Evolutionary conservation across 2,888 invertebrate genomes (phyloP).

Genomic region (Zaprionus lineosus): DNA sequence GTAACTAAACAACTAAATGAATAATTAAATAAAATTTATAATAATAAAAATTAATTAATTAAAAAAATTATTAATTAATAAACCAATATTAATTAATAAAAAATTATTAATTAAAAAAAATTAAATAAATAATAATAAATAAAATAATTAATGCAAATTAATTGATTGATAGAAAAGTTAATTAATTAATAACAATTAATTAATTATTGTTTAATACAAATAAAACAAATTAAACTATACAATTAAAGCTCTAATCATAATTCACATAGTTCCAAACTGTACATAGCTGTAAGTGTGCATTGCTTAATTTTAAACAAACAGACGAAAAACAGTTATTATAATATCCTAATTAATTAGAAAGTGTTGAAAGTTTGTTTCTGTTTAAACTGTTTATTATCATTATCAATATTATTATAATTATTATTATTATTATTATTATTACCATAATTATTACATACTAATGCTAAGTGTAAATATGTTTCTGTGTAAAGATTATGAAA

Average conservation of each 20-base stretch:
- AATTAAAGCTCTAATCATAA: slow-evolving; percentile 49
- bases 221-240: slow-evolving; percentile 30
- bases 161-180: background rate
- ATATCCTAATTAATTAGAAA: slow-evolving; percentile 51
- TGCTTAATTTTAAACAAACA: slow-evolving; percentile 48
- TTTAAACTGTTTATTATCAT: slow-evolving; percentile 53
- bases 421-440: slow-evolving; percentile 45
- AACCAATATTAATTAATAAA: too few species aligned
- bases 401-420: slow-evolving; percentile 47
- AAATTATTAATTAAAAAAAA: too few species aligned
- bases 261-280: slow-evolving; percentile 73
- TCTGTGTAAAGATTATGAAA: slow-evolving; percentile 40
- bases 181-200: too few species aligned
- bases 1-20: background rate
- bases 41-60: too few species aligned
- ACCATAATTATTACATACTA: slow-evolving; percentile 49
- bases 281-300: slow-evolving; percentile 73
- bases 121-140: too few species aligned
- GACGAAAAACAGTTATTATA: slow-evolving; percentile 47
- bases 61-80: too few species aligned
- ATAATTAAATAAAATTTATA: too few species aligned
- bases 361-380: slow-evolving; percentile 66
- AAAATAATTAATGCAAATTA: too few species aligned
- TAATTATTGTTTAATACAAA: slow-evolving; percentile 13
- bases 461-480: slow-evolving; percentile 73